Conservation (phyloP, 1,140 invertebrate genomes). For the Trissolcus basalis region DNA sequence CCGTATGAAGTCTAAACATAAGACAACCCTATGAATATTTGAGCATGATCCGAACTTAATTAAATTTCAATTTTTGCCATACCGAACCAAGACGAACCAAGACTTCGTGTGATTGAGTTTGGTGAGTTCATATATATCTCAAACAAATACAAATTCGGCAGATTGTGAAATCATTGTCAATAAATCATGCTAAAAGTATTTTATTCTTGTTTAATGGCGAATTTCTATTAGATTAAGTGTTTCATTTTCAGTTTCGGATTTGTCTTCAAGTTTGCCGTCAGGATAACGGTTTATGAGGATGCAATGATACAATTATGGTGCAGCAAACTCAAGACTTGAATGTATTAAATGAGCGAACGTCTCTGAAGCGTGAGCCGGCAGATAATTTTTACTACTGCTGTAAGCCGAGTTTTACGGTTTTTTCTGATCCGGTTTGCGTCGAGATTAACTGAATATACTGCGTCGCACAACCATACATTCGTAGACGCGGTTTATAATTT, state of each 20-base stretch:
- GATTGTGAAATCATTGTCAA: too few relatives aligned
- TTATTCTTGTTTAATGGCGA: too few relatives aligned
- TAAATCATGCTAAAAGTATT: too few relatives aligned
- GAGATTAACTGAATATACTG: constrained; percentile 33
- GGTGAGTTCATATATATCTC: too few relatives aligned
- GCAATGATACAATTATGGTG: constrained; percentile 45
- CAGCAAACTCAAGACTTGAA: background rate
- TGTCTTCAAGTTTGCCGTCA: too few relatives aligned
- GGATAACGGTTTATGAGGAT: too few relatives aligned
- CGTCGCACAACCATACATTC: constrained; percentile 12
- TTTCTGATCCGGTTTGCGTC: constrained; percentile 32
- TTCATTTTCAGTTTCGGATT: too few relatives aligned
- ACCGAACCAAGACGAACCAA: too few relatives aligned
- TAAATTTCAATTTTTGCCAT: constrained; percentile 8
- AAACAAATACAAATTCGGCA: too few relatives aligned
- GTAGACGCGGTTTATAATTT: constrained; percentile 16
- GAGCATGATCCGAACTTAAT: constrained; percentile 32
- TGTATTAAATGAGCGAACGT: constrained; percentile 14
- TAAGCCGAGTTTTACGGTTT: constrained; percentile 38
- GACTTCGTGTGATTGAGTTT: too few relatives aligned
- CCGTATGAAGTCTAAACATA: constrained; percentile 11
- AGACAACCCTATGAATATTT: constrained; percentile 41
- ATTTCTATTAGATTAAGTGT: too few relatives aligned
- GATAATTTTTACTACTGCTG: constrained; percentile 45
- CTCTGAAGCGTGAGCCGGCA: constrained; percentile 12